A percentile compares a stretch with the other conserved stretches of the same genome.
phyloP scores from a whole-genome alignment of 1,140 invertebrate species.

The Pararge aegeria region DNA sequence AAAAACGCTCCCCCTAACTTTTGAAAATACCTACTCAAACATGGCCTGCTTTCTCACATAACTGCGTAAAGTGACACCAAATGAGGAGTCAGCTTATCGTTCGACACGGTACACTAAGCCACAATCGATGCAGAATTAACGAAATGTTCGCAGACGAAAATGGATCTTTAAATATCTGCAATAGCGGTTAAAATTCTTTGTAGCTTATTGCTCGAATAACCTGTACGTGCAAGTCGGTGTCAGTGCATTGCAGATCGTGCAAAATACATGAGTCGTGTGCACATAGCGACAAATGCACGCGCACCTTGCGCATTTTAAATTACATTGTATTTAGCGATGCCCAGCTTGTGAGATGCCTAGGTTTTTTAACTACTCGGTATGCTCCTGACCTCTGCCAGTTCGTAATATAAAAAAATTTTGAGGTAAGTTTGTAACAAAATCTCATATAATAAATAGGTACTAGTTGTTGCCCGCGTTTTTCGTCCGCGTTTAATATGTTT shows the following conservation, averaged over 20 bases:
- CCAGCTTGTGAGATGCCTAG: slow-evolving; percentile 3
- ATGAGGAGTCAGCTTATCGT: slow-evolving; percentile 49
- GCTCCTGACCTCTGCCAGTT: not conserved
- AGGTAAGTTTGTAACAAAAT: no score
- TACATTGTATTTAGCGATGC: slow-evolving; percentile 20
- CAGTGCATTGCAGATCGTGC: slow-evolving; percentile 25
- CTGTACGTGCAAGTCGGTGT: not conserved
- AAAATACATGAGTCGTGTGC: slow-evolving; percentile 32
- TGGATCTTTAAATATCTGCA: not conserved
- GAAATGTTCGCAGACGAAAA: not conserved
- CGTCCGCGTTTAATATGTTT: no score
- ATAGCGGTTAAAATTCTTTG: not conserved
- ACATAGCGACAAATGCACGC: slow-evolving; percentile 34
- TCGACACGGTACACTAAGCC: slow-evolving; percentile 9
- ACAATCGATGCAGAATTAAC: not conserved
- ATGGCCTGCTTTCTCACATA: slow-evolving; percentile 44
- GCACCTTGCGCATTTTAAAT: slow-evolving; percentile 45
- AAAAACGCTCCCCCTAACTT: not conserved
- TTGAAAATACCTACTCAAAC: slow-evolving; percentile 22
- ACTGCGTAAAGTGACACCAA: slow-evolving; percentile 49
- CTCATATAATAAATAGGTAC: no score
- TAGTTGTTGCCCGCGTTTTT: no score
- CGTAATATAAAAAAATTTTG: not conserved
- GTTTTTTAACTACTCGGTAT: not conserved
- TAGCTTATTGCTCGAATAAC: not conserved